Evolutionary conservation across 2,888 invertebrate genomes (phyloP).

Genomic region (Hyposoter dolosus): DNA sequence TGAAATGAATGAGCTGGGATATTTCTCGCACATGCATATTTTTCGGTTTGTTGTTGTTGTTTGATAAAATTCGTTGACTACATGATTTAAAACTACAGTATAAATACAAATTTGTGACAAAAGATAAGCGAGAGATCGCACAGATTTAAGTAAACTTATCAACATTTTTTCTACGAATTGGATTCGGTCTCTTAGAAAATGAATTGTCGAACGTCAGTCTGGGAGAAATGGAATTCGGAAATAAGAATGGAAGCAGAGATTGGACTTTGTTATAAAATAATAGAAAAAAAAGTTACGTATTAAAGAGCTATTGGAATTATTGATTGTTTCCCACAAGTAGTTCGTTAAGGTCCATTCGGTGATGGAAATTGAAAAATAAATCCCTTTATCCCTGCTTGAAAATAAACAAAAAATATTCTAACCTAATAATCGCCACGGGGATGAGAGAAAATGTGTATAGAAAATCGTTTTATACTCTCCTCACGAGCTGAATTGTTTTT

Average conservation of each 20-base stretch:
- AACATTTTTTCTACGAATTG: slow-evolving; percentile 23
- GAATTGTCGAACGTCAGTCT: slow-evolving; percentile 18
- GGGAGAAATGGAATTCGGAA: background rate
- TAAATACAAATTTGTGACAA: slow-evolving; percentile 45
- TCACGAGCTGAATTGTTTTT: slow-evolving; percentile 50
- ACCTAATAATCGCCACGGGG: background rate
- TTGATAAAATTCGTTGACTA: slow-evolving; percentile 25
- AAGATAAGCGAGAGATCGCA: slow-evolving; percentile 9
- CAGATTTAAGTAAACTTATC: slow-evolving; percentile 14
- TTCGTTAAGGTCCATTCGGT: slow-evolving; percentile 9
- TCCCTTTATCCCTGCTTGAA: background rate
- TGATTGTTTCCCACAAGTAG: background rate
- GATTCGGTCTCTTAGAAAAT: slow-evolving; percentile 12
- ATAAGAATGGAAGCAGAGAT: slow-evolving; percentile 44
- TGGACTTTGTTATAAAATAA: background rate
- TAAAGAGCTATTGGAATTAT: background rate
- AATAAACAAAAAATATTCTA: background rate
- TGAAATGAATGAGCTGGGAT: background rate
- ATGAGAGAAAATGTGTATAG: background rate
- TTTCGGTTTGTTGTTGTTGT: background rate
- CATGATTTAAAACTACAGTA: slow-evolving; percentile 13
- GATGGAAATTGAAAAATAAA: slow-evolving; percentile 16
- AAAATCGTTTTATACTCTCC: slow-evolving; percentile 25
- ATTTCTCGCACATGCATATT: background rate
- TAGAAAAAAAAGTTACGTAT: slow-evolving; percentile 10